Evolutionary conservation across 2,113 vertebrate species (phyloP).

Genomic region (Phalacrocorax pelagicus): DNA sequence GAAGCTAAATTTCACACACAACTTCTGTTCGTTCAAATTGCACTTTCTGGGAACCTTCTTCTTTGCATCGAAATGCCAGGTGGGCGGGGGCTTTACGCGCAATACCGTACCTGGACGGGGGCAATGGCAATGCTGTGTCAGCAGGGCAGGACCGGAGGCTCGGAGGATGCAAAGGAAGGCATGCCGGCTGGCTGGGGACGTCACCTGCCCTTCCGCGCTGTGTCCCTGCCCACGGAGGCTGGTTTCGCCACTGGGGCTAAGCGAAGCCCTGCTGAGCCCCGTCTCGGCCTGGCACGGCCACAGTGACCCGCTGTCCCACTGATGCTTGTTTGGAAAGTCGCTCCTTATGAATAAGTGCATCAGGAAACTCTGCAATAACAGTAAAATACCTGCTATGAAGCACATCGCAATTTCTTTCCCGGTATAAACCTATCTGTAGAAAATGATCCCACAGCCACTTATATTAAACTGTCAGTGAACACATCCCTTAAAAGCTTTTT

Average conservation of each 20-base stretch:
- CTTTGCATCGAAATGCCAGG: not conserved
- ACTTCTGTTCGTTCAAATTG: not conserved
- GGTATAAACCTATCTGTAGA: slow-evolving; percentile 21
- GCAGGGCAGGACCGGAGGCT: not conserved
- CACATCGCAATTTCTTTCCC: not conserved
- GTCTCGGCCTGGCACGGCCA: not conserved
- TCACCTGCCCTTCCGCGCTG: not conserved
- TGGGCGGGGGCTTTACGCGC: not conserved
- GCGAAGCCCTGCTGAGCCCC: not conserved
- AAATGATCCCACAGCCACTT: slow-evolving; percentile 35
- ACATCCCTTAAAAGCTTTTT: slow-evolving; percentile 56
- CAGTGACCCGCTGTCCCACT: not conserved
- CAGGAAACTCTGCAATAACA: not conserved
- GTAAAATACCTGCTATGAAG: not conserved
- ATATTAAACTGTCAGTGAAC: slow-evolving; percentile 47
- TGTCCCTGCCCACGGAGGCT: not conserved
- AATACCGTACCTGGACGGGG: not conserved
- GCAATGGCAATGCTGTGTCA: not conserved
- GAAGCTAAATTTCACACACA: not conserved
- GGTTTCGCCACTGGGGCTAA: not conserved
- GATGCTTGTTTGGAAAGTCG: not conserved
- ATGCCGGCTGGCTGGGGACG: not conserved
- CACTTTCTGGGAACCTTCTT: not conserved
- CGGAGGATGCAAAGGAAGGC: not conserved
- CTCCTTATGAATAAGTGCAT: fast-evolving